Conservation (phyloP, 2,113 vertebrate species). For the Scytalopus superciliaris region DNA sequence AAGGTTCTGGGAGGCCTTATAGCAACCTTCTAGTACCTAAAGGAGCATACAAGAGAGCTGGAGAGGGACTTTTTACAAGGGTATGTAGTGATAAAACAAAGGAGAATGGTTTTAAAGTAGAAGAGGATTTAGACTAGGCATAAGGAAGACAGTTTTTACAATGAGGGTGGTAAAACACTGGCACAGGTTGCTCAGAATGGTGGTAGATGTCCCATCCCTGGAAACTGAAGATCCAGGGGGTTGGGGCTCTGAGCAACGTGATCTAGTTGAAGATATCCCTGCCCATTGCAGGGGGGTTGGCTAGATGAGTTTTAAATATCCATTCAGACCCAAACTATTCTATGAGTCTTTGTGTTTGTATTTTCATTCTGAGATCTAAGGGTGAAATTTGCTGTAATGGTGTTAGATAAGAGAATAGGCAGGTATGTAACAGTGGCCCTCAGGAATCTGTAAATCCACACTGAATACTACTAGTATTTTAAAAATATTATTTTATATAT, state of each 20-base stretch:
- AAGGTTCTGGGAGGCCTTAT: neutral
- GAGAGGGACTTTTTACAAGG: neutral
- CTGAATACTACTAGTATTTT: neutral
- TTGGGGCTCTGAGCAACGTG: neutral
- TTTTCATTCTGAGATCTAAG: neutral
- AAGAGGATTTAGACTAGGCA: neutral
- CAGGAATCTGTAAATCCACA: neutral
- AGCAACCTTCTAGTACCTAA: neutral
- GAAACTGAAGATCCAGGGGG: neutral
- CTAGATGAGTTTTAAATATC: neutral
- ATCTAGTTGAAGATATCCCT: neutral
- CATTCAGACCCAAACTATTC: neutral
- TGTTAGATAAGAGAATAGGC: neutral
- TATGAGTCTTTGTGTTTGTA: neutral
- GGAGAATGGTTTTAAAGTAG: neutral
- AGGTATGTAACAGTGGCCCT: neutral
- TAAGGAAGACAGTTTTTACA: neutral
- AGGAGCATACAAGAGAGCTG: neutral
- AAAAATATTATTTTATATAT: neutral
- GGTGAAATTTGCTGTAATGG: neutral
- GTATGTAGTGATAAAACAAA: neutral
- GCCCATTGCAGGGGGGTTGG: neutral
- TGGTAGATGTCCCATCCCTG: neutral
- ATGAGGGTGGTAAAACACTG: fast-evolving
- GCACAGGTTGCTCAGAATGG: neutral